Evolutionary conservation across 2,113 vertebrate genomes (phyloP).

Genomic region (Notothenia rossii): DNA sequence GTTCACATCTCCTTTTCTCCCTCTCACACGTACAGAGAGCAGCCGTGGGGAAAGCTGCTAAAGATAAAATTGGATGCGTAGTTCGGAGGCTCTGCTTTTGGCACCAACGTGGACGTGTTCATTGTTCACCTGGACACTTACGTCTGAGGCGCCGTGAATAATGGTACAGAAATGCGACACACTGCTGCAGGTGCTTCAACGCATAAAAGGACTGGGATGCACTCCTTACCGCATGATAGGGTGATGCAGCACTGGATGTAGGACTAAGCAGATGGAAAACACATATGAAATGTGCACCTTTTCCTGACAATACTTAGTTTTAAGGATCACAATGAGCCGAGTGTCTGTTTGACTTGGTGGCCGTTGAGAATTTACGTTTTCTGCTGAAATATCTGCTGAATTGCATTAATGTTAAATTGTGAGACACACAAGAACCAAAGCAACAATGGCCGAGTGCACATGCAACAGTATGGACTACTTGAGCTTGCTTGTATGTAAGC

Average conservation of each 20-base stretch:
- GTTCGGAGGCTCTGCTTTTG: conserved; percentile 26
- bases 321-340: neutral
- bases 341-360: neutral
- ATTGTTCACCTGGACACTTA: conserved; percentile 54
- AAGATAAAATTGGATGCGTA: conserved; percentile 45
- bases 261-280: neutral
- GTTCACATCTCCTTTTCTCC: conserved; percentile 26
- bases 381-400: neutral
- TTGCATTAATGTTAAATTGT: neutral
- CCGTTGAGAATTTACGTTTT: conserved; percentile 7
- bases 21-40: neutral
- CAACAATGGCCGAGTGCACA: no score
- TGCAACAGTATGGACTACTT: neutral
- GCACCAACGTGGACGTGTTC: conserved; percentile 10
- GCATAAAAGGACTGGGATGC: conserved; percentile 25
- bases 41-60: conserved; percentile 20
- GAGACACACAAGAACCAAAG: no score
- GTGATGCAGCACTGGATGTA: neutral
- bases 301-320: neutral
- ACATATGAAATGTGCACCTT: neutral
- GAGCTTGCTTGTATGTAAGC: no score
- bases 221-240: conserved; percentile 18
- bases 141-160: conserved; percentile 25
- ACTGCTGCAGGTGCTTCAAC: conserved; percentile 40
- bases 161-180: conserved; percentile 27